Conservation (phyloP, 2,113 vertebrate species). For the Choloepus hoffmanni region DNA sequence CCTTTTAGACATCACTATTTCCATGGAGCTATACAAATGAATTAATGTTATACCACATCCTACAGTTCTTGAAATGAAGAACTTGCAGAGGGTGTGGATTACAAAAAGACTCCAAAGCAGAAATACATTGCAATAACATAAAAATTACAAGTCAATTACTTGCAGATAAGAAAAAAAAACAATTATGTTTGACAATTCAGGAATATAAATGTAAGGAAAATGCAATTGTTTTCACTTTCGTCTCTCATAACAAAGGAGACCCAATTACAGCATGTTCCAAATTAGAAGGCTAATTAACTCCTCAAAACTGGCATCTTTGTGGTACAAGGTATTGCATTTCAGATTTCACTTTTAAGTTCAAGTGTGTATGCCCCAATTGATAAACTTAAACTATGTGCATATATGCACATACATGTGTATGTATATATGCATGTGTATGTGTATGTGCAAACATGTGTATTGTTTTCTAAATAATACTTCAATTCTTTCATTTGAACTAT, state of each 20-base stretch:
- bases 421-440: not conserved
- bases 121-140: slow-evolving; percentile 44
- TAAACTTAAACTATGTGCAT: not conserved
- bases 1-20: slow-evolving; percentile 16
- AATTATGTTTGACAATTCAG: slow-evolving; percentile 46
- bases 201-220: slow-evolving; percentile 52
- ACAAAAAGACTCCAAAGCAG: slow-evolving; percentile 32
- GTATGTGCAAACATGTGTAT: not conserved
- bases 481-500: not conserved
- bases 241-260: slow-evolving; percentile 28
- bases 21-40: not conserved
- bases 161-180: slow-evolving; percentile 38
- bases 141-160: slow-evolving; percentile 68
- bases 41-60: not conserved
- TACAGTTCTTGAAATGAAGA: slow-evolving; percentile 54
- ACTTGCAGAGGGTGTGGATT: not conserved
- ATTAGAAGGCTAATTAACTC: slow-evolving; percentile 59
- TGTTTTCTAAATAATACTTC: not conserved
- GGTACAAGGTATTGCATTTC: not conserved
- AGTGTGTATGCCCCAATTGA: not conserved
- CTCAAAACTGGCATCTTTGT: not conserved
- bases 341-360: slow-evolving; percentile 3
- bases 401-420: not conserved
- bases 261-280: slow-evolving; percentile 54
- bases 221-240: slow-evolving; percentile 45